Base-by-base conservation (phyloP, 1,140 invertebrate genomes). In the Neoseiulus cucumeris region DNA sequence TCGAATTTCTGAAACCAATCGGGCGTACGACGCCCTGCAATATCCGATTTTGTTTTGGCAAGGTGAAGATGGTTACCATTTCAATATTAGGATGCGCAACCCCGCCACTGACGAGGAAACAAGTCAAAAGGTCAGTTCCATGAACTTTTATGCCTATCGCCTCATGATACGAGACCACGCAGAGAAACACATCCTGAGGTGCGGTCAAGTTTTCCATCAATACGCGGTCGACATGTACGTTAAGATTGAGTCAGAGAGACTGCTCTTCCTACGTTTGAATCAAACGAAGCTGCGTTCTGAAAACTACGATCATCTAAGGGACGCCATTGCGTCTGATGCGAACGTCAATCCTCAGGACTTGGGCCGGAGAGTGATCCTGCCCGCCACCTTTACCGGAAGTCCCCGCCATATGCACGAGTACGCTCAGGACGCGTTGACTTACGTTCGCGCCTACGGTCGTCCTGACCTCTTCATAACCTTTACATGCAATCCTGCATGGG, bases 121-220 rank as follows among this genome's bases (percentile, higher is more conserved):
- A 67, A 51, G 65, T 47, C 73, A 73, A 66, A 76, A 74, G 68
- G 70, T 76, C 39, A 72, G 70, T 64, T 66, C 72, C n/a, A 74
- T 74, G 69, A 69, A 75, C 68, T 77, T 71, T 68, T 78, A 77
- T 70, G 69, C 73, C 45, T 75, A 77, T 69, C n/a, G n/a, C n/a
- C n/a, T n/a, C n/a, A n/a, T 72, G 72, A 73, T 78, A 71, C 71
- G 75, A 29, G 1, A 41, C 22, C 22, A 66, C 41, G 41, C 68
- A 64, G 66, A 68, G 64, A 42, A 69, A 41, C 55, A 70, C 7
- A 68, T 72, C 68, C 69, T 72, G 67, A 70, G 65, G 65, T 74
- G 68, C 68, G 44, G 68, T 30, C 33, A 39, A 9, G 4, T 39
- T 6, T 39, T 39, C 33, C 33, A 39, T 9, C 33, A 9, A 39